Conservation (phyloP, 1,140 invertebrate genomes). For the Drosophila saltans region DNA sequence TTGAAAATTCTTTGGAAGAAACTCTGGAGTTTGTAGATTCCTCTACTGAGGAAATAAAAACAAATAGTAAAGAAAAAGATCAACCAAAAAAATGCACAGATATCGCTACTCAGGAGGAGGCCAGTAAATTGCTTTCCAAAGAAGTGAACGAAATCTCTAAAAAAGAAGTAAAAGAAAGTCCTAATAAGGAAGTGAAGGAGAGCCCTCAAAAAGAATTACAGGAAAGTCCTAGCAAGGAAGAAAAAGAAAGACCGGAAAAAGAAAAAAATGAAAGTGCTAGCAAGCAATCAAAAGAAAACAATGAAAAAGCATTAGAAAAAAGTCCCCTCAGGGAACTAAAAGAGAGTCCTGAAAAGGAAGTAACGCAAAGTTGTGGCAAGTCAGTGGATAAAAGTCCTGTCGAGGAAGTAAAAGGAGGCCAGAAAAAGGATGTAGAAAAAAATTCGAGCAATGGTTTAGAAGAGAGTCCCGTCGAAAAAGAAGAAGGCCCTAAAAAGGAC, state of each 20-base stretch:
- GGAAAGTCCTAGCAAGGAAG: neutral
- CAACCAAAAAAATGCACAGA: neutral
- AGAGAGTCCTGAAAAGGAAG: neutral
- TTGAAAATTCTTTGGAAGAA: neutral
- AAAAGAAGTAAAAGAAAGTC: neutral
- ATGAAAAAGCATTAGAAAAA: neutral
- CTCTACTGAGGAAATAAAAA: neutral
- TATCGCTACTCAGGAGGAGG: neutral
- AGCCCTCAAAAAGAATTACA: neutral
- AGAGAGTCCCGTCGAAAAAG: neutral
- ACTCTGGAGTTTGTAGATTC: neutral
- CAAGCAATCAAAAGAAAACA: neutral
- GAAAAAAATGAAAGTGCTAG: neutral
- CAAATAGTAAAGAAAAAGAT: neutral
- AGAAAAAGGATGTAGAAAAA: neutral
- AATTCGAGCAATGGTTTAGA: neutral
- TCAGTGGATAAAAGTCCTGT: neutral
- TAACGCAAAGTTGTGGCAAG: neutral
- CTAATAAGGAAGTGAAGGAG: neutral
- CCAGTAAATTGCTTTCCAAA: neutral
- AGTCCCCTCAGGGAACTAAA: neutral
- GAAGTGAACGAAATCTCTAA: neutral
- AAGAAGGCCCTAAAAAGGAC: neutral
- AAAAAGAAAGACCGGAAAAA: neutral
- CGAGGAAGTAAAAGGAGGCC: neutral